Conservation (phyloP, 2,797 vertebrate species). For the Mormyrops attenuatus region DNA sequence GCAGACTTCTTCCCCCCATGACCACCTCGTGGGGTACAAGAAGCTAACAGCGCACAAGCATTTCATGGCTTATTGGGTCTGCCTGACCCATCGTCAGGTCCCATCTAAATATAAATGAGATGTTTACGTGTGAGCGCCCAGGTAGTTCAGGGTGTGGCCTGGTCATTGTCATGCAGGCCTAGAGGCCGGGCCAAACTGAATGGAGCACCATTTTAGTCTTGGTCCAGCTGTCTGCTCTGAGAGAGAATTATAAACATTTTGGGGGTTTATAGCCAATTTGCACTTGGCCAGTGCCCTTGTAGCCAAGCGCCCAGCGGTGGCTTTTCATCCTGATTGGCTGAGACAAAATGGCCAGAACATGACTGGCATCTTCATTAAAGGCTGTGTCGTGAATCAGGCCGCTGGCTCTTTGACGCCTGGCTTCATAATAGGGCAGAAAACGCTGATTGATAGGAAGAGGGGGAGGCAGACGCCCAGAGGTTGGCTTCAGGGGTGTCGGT, state of each 20-base stretch:
- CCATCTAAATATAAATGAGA: constrained; percentile 57
- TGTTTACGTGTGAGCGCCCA: constrained; percentile 54
- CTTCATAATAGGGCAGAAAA: constrained; percentile 51
- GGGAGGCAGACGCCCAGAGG: constrained; percentile 40
- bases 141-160: constrained; percentile 48
- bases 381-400: background rate
- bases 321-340: background rate
- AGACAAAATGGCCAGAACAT: background rate
- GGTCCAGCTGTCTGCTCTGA: constrained; percentile 36
- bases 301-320: background rate
- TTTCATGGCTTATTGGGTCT: constrained; percentile 49
- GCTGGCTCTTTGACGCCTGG: constrained; percentile 49
- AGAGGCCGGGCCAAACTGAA: constrained; percentile 34
- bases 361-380: background rate
- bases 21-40: constrained; percentile 8
- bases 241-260: background rate
- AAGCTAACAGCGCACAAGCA: constrained; percentile 45
- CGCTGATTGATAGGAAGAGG: constrained; percentile 37
- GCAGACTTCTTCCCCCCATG: background rate
- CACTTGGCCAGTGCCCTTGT: background rate
- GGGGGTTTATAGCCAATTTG: constrained; percentile 15
- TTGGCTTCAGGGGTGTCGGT: constrained; percentile 49
- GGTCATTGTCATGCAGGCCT: constrained; percentile 58
- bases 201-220: constrained; percentile 22
- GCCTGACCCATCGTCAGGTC: constrained; percentile 41